Conservation (phyloP, 1,140 invertebrate species). For the Trichomalopsis sarcophagae region DNA sequence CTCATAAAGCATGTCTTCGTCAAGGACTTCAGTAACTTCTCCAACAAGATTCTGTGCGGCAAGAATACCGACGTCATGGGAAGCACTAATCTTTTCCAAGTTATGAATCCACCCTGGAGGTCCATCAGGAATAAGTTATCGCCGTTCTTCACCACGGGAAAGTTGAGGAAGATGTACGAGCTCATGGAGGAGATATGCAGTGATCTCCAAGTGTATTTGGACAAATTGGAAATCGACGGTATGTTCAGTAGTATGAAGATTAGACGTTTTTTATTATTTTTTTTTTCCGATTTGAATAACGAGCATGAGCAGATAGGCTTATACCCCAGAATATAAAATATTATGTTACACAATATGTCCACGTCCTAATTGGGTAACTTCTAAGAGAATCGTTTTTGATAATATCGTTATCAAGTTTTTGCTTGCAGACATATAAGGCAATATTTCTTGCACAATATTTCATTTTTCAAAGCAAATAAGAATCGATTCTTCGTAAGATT, state of each 20-base stretch:
- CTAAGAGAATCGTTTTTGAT: too few species aligned
- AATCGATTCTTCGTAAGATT: too few species aligned
- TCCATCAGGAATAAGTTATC: slow-evolving; percentile 72
- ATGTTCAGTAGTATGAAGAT: neutral
- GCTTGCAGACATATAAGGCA: too few species aligned
- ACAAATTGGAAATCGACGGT: slow-evolving; percentile 3
- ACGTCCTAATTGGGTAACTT: too few species aligned
- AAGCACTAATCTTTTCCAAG: slow-evolving; percentile 58
- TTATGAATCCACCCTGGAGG: slow-evolving; percentile 65
- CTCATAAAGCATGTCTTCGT: slow-evolving; percentile 67
- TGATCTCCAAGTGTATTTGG: slow-evolving; percentile 59
- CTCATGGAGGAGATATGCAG: slow-evolving; percentile 69
- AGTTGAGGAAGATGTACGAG: slow-evolving; percentile 70
- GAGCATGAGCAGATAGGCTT: slow-evolving; percentile 56
- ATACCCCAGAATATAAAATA: slow-evolving; percentile 46
- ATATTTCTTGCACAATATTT: neutral
- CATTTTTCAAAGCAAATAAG: neutral
- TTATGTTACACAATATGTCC: too few species aligned
- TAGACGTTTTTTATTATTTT: neutral
- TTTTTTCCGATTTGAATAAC: slow-evolving; percentile 56
- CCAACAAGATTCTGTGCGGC: slow-evolving; percentile 66
- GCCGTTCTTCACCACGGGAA: slow-evolving; percentile 73
- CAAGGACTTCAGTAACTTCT: slow-evolving; percentile 74
- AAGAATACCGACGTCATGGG: slow-evolving; percentile 65
- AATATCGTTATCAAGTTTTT: too few species aligned